phyloP scores from a whole-genome alignment of 1,140 invertebrate genomes.

The Drosophila athabasca region DNA sequence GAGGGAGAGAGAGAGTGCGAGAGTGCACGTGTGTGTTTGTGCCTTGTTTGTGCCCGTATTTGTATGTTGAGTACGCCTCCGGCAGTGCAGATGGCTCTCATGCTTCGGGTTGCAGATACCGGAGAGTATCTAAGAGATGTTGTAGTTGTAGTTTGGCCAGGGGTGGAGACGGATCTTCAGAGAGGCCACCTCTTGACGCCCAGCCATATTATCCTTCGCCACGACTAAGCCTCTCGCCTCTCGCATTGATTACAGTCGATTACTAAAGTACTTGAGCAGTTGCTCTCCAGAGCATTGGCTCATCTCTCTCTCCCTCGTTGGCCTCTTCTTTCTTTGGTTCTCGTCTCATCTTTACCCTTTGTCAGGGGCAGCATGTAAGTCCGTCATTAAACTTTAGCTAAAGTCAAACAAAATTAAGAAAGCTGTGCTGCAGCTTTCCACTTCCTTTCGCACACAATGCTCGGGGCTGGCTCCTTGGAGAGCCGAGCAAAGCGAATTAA shows the following conservation, averaged over 20 bases:
- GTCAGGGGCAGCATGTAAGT: constrained; percentile 41
- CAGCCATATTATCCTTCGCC: constrained; percentile 28
- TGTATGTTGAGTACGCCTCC: constrained; percentile 23
- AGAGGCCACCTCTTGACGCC: constrained; percentile 10
- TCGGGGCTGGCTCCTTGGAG: constrained; percentile 62
- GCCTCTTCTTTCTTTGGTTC: constrained; percentile 28
- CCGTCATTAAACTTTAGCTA: constrained; percentile 76
- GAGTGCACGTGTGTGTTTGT: constrained; percentile 42
- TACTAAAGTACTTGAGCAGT: constrained; percentile 62
- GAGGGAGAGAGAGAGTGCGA: background rate
- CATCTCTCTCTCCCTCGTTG: constrained; percentile 11
- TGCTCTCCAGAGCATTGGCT: constrained; percentile 31
- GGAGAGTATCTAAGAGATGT: no score
- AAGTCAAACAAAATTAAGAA: constrained; percentile 79
- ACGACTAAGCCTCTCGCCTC: constrained; percentile 36
- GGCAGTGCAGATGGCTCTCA: constrained; percentile 14
- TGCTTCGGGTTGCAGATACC: no score
- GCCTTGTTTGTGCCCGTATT: constrained; percentile 5
- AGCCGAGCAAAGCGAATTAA: constrained; percentile 71
- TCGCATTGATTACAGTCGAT: constrained; percentile 73
- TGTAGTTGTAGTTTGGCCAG: no score
- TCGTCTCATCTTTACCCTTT: constrained; percentile 35
- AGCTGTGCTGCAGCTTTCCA: constrained; percentile 27
- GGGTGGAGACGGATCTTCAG: constrained; percentile 28
- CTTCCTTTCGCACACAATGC: constrained; percentile 11